Evolutionary conservation across 2,113 vertebrate genomes (phyloP), one percentile per base, ranked within the genome.

Genomic region (Bubalus kerabau): DNA sequence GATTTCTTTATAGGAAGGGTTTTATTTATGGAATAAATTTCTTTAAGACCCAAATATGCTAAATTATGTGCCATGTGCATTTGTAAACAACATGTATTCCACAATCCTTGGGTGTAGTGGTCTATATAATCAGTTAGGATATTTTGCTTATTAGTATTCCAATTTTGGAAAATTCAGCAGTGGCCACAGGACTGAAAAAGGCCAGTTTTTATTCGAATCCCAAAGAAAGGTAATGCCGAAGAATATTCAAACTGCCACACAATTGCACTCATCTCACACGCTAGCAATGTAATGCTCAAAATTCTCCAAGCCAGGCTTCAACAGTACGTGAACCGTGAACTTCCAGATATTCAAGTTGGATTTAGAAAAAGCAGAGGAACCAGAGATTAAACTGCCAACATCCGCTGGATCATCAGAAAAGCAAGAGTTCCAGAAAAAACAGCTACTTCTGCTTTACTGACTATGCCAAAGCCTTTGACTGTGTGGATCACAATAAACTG

Each of bases 331-430:
- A 71, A 36, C 64, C 0, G 0, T 36, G 17, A 71, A 36, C 9
- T 71, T 6, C n/a, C 64, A 36, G n/a, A 71, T 71, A n/a, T 71
- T 71, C 64, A 71, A 36, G 17, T 5, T 71, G n/a, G 8, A 36
- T 36, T 36, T 36, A 36, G 64, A 36, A 71, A 71, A 71, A 9
- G 17, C n/a, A 71, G 17, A 71, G 9, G 64, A 71, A 71, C 17
- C 64, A 21, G 64, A 71, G n/a, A 71, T 71, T n/a, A 71, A 71
- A 36, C 10, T 71, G 17, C n/a, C 64, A 71, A 36, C 64, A 36
- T 71, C 64, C 0, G 0, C 5, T 36, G 4, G n/a, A 36, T 36
- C n/a, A 36, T 36, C 0, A 0, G 36, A 21, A 71, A 71, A 71
- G 64, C 17, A 67, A 67, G 17, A 71, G 19, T 36, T 21, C 64